Base-by-base conservation (phyloP, 2,888 invertebrate species). In the Lumbricus terrestris region DNA sequence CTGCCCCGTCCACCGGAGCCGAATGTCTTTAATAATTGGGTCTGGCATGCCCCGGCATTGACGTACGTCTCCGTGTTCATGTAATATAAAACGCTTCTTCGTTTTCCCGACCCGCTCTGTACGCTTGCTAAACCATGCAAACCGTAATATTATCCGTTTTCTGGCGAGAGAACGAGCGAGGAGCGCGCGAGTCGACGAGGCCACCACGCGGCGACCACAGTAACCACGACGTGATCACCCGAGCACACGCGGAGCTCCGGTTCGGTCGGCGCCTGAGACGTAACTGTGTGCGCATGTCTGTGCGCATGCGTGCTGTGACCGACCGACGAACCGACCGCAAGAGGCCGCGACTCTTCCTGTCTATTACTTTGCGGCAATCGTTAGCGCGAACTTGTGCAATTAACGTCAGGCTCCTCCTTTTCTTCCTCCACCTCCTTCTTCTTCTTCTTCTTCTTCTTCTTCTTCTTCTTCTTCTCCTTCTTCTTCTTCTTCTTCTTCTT, bases 251-350 rank as follows among this genome's bases (percentile, higher is more conserved):
- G 54, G 29, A 2, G 54, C 13, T 69, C 47, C 29, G n/a, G 69
- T 69, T n/a, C 69, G 69, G 29, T 69, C n/a, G 69, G 69, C 69
- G 69, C 69, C 47, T 29, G 69, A 69, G 69, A n/a, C 69, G 69
- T 69, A 11, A n/a, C 69, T 69, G 42, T 11, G 42, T 42, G 69
- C 69, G 69, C n/a, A n/a, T n/a, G 69, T n/a, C 29, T n/a, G 29
- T n/a, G 69, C 69, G 69, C 69, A n/a, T 69, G 69, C 69, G 69
- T 69, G 69, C 69, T n/a, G 69, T 69, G 69, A 69, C 69, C n/a
- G 69, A 69, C n/a, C 69, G 69, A 69, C 69, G n/a, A 11, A 69
- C 69, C 69, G 69, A 69, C 47, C 69, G 69, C 69, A n/a, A 69
- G 69, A 69, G 69, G 69, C 69, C 69, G 69, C 69, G 69, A 69